Base-by-base conservation (phyloP, 2,113 vertebrate species). In the Paradisaea rubra region DNA sequence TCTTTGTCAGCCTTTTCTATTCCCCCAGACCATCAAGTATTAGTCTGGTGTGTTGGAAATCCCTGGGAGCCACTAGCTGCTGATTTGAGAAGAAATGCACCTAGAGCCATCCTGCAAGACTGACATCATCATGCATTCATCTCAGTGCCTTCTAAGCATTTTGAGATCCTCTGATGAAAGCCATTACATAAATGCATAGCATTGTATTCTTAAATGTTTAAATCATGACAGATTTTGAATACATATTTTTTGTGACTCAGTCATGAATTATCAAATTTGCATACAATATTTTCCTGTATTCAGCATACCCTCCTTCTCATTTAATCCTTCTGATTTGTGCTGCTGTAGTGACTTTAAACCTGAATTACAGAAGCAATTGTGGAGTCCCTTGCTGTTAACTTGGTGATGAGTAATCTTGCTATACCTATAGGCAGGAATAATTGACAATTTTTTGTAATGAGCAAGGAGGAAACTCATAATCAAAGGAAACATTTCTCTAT, bases 141-240 rank as follows among this genome's bases (percentile, higher is more conserved):
- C 60, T 76, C 31, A 12, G 35, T 64, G 68, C 53, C 59, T 82
- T 60, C 10, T 3, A 81, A 93, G 72, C 5, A 0, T 87, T 92
- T 89, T 1, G 22, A 88, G 89, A 80, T 87, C 25, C 73, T 93
- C 45, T 16, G 5, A 66, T 91, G 81, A 70, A 89, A 94, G 70
- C 35, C 50, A 82, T 96, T 96, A 88, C 70, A 87, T 81, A 95
- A 95, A 94, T 71, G 71, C 68, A 94, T 77, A 94, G 33, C 45
- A 50, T 68, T 81, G 78, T 84, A 91, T 88, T 81, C 52, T 93
- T 90, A 91, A 90, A 93, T 88, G 47, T 84, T 93, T 93, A 93
- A 91, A 93, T 92, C 39, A 94, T 87, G 86, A 72, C 72, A 94
- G 91, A 90, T 84, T 83, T 94, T 95, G 54, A 92, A 90, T 81